Evolutionary conservation across 2,113 vertebrate genomes (phyloP).

Genomic region (Pelusios castaneus): DNA sequence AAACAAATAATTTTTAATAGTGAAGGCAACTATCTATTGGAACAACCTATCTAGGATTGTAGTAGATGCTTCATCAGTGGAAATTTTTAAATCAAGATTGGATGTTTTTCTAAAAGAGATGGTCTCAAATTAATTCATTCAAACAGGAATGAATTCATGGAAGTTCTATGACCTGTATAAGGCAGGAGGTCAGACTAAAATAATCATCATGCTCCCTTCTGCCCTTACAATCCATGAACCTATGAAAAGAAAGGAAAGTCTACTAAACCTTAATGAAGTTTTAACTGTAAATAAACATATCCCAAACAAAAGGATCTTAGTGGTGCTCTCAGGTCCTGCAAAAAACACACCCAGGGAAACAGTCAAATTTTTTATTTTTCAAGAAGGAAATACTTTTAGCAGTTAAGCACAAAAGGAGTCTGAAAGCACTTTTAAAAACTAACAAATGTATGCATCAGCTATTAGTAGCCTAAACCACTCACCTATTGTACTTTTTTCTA

Average conservation of each 20-base stretch:
- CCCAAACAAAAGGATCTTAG: constrained; percentile 15
- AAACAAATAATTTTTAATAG: background rate
- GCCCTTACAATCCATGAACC: background rate
- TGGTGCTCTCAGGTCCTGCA: background rate
- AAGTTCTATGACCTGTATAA: background rate
- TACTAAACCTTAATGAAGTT: background rate
- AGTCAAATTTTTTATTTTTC: constrained; percentile 21
- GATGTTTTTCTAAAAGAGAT: background rate
- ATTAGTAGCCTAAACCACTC: background rate
- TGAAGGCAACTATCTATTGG: background rate
- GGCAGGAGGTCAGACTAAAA: background rate
- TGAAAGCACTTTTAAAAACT: too few species aligned
- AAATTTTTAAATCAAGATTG: background rate
- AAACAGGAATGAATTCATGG: background rate
- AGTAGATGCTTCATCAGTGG: background rate
- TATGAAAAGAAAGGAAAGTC: background rate
- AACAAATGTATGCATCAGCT: too few species aligned
- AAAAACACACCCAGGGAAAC: background rate
- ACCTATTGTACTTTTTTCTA: background rate
- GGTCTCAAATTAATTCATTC: background rate
- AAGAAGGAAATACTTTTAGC: background rate
- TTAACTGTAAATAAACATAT: background rate
- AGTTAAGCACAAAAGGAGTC: background rate
- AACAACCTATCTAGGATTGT: background rate
- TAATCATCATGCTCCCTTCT: background rate